Percentiles rank a stretch among this genome's conserved stretches.
Evolutionary conservation across 2,888 invertebrate species (phyloP).

Genomic region (Eristalinus sepulchralis): DNA sequence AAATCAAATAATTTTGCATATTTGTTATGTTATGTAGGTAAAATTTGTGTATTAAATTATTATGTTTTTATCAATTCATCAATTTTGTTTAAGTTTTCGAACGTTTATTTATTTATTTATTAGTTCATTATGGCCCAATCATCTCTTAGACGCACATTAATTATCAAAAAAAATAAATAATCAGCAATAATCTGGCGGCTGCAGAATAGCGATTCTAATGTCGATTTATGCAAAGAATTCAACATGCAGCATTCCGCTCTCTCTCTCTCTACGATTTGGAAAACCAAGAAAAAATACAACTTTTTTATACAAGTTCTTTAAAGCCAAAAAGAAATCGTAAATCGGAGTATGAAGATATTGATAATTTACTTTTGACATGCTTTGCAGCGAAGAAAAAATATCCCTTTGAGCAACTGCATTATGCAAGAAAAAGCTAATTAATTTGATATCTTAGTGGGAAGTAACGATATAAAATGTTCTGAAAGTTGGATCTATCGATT

Average conservation of each 20-base stretch:
- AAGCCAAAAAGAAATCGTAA: neutral
- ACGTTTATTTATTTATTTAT: neutral
- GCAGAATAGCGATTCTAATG: too few relatives aligned
- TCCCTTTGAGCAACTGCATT: neutral
- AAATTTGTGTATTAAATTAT: too few relatives aligned
- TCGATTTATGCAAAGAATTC: constrained; percentile 7
- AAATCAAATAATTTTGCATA: neutral
- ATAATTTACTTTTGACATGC: neutral
- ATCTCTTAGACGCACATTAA: too few relatives aligned
- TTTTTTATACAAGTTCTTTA: constrained; percentile 2
- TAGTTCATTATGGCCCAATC: neutral
- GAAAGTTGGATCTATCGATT: neutral
- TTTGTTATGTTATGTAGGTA: too few relatives aligned
- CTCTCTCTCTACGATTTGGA: constrained; percentile 5
- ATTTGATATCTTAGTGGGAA: neutral
- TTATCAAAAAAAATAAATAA: too few relatives aligned
- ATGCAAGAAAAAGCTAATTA: constrained; percentile 3
- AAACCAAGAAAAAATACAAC: neutral
- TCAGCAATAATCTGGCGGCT: too few relatives aligned
- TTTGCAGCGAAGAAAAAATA: constrained; percentile 2
- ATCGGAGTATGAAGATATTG: neutral
- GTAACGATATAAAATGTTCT: neutral
- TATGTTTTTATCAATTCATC: neutral
- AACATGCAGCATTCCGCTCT: constrained; percentile 5
- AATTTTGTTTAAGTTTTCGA: neutral